Evolutionary conservation across 2,797 vertebrate species (phyloP), one percentile per base, ranked within the genome.

Genomic region (Muscicapa striata): DNA sequence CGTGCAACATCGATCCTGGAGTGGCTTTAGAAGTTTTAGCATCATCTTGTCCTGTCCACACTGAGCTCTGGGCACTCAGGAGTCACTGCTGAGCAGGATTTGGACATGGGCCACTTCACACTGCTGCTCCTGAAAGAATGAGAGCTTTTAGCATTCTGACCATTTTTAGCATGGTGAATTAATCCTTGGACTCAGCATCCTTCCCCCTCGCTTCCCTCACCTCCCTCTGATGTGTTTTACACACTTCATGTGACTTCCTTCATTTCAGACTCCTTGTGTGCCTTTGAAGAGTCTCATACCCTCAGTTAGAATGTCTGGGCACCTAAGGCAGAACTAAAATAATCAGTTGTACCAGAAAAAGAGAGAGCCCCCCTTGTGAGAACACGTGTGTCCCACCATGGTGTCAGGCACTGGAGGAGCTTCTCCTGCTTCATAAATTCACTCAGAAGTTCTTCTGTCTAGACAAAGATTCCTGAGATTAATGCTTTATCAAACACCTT

Each of bases 401-500:
- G 49, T 55, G 9, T 13, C n/a, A 41, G 74, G 63, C 43, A 29
- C 32, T 46, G 6, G 23, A 72, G 46, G 36, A 75, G 63, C 57
- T 54, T 4, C 8, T n/a, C 12, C 27, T 76, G 70, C 78, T 83
- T 91, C 85, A 49, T 19, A n/a, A 93, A 89, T 63, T 58, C 52
- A 62, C 63, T 87, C 55, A 16, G 18, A 86, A 64, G 5, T 38
- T 48, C 32, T 54, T 87, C 30, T 77, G 22, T 26, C 58, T 54
- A n/a, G 52, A 18, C 19, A 36, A 6, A 78, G 34, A 70, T 75
- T 81, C 62, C n/a, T 40, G 63, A 86, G 41, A 46, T 66, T 90
- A 80, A 68, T 86, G 58, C 70, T 81, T 54, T 51, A 80, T 61
- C 57, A 85, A 6, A 57, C 80, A 88, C 61, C 80, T 86, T 93